A percentile compares a stretch with the other conserved stretches of the same genome.
These are phyloP conservation scores for Drosophila falleni DNA, from an alignment of 2,888 invertebrate genomes.

Conservation along the genomic window DNA sequence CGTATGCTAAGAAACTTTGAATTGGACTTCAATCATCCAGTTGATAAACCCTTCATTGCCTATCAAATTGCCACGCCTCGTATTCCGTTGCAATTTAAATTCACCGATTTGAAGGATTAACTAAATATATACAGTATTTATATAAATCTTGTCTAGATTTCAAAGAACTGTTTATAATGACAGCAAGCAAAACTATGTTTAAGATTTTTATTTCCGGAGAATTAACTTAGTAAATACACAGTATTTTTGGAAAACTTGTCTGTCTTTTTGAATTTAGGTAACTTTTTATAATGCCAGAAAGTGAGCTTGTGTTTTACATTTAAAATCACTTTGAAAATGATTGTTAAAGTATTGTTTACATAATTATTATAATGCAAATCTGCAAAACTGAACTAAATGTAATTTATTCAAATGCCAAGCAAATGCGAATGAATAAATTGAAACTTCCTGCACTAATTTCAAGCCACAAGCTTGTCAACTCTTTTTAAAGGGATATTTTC, in stretches of 20 bases:
- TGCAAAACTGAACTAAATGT: conserved; percentile 4
- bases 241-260: background rate
- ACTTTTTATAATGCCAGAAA: background rate
- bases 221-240: background rate
- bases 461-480: conserved; percentile 49
- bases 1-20: conserved; percentile 84
- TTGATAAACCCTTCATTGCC: conserved; percentile 67
- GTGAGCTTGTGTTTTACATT: background rate
- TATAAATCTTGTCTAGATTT: background rate
- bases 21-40: conserved; percentile 83
- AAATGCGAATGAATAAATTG: conserved; percentile 44
- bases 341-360: conserved; percentile 8
- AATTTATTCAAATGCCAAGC: conserved; percentile 45
- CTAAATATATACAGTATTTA: background rate
- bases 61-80: conserved; percentile 79
- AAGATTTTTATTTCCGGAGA: background rate
- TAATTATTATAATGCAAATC: conserved; percentile 21
- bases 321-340: background rate
- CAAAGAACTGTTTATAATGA: too few species aligned
- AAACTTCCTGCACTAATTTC: conserved; percentile 23
- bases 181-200: too few species aligned
- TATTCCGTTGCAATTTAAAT: conserved; percentile 83
- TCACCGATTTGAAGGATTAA: conserved; percentile 60
- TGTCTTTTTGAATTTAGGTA: background rate
- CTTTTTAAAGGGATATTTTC: conserved; percentile 32